phyloP scores from a whole-genome alignment of 2,888 invertebrate species.

The Athalia circularis region DNA sequence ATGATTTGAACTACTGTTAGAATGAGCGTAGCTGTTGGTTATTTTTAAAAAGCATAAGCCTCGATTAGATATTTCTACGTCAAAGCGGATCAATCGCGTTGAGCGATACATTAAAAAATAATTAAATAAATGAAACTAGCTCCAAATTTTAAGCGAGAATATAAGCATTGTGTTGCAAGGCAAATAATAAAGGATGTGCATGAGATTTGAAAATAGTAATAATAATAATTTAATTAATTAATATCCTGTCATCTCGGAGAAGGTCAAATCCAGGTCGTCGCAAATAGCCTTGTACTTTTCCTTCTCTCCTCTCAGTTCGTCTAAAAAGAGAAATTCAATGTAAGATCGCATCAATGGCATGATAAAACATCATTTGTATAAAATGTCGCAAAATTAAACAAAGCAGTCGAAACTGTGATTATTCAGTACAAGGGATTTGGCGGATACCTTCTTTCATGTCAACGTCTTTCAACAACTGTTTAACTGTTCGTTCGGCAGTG shows the following conservation, averaged over 20 bases:
- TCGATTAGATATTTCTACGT: constrained; percentile 45
- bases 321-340: constrained; percentile 65
- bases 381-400: neutral
- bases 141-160: neutral
- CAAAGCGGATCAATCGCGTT: constrained; percentile 28
- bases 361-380: constrained; percentile 1
- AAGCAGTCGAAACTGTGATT: neutral
- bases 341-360: neutral
- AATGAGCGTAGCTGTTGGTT: constrained; percentile 50
- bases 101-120: constrained; percentile 20
- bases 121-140: too few relatives aligned
- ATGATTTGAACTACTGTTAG: constrained; percentile 24
- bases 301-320: constrained; percentile 81
- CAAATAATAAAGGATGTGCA: constrained; percentile 8
- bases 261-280: constrained; percentile 86
- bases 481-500: constrained; percentile 69
- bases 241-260: constrained; percentile 84
- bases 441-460: constrained; percentile 70
- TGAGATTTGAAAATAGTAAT: neutral
- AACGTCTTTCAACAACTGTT: constrained; percentile 67
- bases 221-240: constrained; percentile 67
- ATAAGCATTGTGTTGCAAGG: constrained; percentile 11
- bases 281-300: constrained; percentile 87
- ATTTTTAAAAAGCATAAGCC: constrained; percentile 55
- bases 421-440: neutral